Evolutionary conservation across 2,888 invertebrate species (phyloP).

Genomic region (Epirrita christyi): DNA sequence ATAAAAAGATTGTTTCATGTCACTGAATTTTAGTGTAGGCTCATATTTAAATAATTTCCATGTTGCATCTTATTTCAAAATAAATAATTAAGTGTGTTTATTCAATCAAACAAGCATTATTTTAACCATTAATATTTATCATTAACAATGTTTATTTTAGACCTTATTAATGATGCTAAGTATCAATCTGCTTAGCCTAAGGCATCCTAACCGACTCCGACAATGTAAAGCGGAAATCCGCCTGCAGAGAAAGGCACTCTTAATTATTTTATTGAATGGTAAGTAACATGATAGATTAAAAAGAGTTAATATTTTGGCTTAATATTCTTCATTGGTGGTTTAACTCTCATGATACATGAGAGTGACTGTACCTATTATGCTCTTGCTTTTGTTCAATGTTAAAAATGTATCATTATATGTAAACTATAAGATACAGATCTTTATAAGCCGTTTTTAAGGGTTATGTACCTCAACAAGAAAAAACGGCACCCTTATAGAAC

Average conservation of each 20-base stretch:
- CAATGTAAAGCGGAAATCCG: constrained; percentile 70
- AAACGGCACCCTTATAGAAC: no score
- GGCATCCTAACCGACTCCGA: constrained; percentile 42
- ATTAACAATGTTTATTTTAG: constrained; percentile 43
- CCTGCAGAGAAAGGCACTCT: constrained; percentile 58
- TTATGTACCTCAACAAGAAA: no score
- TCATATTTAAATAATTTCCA: background rate
- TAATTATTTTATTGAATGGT: constrained; percentile 59
- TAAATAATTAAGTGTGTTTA: background rate
- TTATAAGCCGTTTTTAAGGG: no score
- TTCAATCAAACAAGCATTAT: constrained; percentile 6
- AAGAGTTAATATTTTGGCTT: constrained; percentile 13
- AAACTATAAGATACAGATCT: no score
- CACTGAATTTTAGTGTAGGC: no score
- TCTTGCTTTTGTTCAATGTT: no score
- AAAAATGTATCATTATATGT: no score
- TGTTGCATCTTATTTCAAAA: background rate
- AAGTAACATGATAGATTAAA: constrained; percentile 18
- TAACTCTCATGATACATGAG: background rate
- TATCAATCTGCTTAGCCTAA: constrained; percentile 58
- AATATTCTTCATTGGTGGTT: constrained; percentile 3
- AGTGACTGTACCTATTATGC: no score
- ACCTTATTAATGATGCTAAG: constrained; percentile 38
- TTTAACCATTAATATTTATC: constrained; percentile 41
- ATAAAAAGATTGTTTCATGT: no score